These are phyloP conservation scores for Rousettus leschenaultii DNA, from an alignment of 2,113 vertebrate species.

Conservation along the genomic window DNA sequence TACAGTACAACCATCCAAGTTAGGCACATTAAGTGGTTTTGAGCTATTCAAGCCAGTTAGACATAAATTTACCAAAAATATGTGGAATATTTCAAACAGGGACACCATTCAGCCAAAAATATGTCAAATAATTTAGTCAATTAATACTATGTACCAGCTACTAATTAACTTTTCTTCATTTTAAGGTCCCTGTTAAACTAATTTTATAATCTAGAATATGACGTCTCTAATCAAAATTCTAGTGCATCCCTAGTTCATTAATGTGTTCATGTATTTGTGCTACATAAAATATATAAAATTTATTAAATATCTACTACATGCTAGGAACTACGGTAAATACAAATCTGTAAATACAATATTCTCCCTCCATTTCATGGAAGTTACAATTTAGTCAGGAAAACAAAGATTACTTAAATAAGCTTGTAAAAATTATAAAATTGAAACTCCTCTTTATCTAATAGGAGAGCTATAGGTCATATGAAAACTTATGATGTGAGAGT, in stretches of 20 bases:
- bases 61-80: background rate
- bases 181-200: background rate
- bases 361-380: background rate
- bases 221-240: background rate
- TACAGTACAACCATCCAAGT: background rate
- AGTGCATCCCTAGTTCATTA: background rate
- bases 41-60: background rate
- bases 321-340: background rate
- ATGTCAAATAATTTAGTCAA: background rate
- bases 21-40: background rate
- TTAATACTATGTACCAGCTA: background rate
- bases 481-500: background rate
- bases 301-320: background rate
- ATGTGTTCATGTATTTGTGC: background rate
- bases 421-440: background rate
- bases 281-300: background rate
- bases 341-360: background rate
- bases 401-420: conserved; percentile 1
- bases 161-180: background rate
- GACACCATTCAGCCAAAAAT: background rate
- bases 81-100: background rate
- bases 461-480: background rate
- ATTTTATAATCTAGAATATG: background rate
- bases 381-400: background rate
- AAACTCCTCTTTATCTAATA: background rate